A percentile compares a stretch with the other conserved stretches of the same genome.
These are phyloP conservation scores for Garra rufa DNA, from an alignment of 2,113 vertebrate genomes.

Conservation along the genomic window DNA sequence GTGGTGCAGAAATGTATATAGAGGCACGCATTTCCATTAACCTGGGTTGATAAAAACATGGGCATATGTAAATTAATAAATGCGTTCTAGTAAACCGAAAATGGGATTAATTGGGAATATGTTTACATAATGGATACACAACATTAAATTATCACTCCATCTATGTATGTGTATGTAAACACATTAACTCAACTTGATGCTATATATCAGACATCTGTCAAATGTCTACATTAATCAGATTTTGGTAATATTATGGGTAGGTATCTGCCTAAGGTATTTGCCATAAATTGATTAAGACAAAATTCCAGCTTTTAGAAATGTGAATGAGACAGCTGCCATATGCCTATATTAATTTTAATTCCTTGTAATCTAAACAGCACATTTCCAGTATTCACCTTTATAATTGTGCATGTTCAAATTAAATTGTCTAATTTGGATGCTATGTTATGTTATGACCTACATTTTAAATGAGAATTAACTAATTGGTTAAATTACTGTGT, in stretches of 20 bases:
- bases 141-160: neutral
- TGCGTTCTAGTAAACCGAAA: neutral
- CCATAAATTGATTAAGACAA: neutral
- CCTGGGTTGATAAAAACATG: no score
- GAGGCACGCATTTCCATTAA: no score
- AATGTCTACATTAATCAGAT: neutral
- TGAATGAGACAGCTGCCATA: neutral
- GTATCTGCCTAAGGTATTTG: neutral
- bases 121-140: neutral
- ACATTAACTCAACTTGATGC: neutral
- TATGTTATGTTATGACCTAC: neutral
- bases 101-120: neutral
- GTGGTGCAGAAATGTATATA: no score
- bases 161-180: neutral
- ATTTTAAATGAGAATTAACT: neutral
- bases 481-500: neutral
- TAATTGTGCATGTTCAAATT: neutral
- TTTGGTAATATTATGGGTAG: neutral
- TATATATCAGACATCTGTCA: neutral
- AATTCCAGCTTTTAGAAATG: neutral
- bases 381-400: neutral
- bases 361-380: neutral
- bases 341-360: neutral
- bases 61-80: neutral
- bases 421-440: neutral